phyloP scores from a whole-genome alignment of 1,140 invertebrate genomes.

The Phocides pigmalion region DNA sequence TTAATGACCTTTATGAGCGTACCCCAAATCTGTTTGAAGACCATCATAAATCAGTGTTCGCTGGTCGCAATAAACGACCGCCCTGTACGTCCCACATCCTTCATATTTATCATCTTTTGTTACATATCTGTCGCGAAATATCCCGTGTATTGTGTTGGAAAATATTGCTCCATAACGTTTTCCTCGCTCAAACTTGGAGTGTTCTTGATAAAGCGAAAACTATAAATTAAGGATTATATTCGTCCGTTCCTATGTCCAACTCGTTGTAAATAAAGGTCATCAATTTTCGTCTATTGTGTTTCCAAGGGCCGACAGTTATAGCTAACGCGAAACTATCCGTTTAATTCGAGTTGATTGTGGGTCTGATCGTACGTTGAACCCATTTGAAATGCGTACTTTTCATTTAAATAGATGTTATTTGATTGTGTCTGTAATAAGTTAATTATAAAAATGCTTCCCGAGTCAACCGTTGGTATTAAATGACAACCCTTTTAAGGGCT shows the following conservation, averaged over 20 bases:
- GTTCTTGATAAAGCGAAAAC: constrained; percentile 19
- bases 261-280: background rate
- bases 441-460: too few relatives aligned
- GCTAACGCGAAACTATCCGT: background rate
- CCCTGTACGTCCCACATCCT: constrained; percentile 6
- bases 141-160: constrained; percentile 2
- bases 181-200: background rate
- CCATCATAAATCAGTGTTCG: constrained; percentile 2
- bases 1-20: background rate
- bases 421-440: too few relatives aligned
- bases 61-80: constrained; percentile 12
- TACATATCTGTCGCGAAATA: constrained; percentile 5
- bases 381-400: too few relatives aligned
- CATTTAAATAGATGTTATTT: too few relatives aligned
- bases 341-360: background rate
- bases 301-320: background rate
- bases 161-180: constrained; percentile 10
- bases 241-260: background rate
- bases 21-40: constrained; percentile 6
- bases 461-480: too few relatives aligned
- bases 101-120: constrained; percentile 29
- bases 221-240: constrained; percentile 13
- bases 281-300: constrained; percentile 9
- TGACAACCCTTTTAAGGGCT: too few relatives aligned
- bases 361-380: too few relatives aligned